Conservation (phyloP, 1,140 invertebrate species). For the Drosophila ogumai region DNA sequence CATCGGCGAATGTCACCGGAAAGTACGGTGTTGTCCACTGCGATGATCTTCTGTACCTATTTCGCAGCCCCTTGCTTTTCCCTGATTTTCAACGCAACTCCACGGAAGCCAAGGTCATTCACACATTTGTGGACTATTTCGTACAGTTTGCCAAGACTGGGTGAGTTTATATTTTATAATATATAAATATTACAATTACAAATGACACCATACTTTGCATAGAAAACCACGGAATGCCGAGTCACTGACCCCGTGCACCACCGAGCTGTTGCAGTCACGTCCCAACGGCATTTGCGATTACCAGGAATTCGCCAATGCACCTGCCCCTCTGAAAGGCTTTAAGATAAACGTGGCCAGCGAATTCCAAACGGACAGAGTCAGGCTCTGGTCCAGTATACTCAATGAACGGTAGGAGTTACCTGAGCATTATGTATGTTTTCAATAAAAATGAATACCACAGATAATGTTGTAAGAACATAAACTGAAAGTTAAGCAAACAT, state of each 20-base stretch:
- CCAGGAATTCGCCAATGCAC: conserved; percentile 63
- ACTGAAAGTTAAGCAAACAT: not conserved
- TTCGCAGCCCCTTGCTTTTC: conserved; percentile 74
- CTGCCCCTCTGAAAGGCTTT: conserved; percentile 12
- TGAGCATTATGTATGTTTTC: not conserved
- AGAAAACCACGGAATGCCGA: conserved; percentile 54
- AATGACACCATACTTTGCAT: not conserved
- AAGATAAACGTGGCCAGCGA: conserved; percentile 33
- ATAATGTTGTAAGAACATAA: not conserved
- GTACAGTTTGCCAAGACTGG: conserved; percentile 74
- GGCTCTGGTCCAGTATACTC: conserved; percentile 63
- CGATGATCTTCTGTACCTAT: conserved; percentile 81
- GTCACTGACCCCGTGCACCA: conserved; percentile 41
- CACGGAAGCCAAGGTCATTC: conserved; percentile 56
- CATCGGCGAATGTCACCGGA: conserved; percentile 35
- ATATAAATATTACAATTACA: not conserved
- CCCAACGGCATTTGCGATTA: conserved; percentile 73
- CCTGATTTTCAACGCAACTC: conserved; percentile 66
- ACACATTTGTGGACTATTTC: conserved; percentile 62
- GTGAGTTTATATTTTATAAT: conserved; percentile 25
- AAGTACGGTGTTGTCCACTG: conserved; percentile 80
- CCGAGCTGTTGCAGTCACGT: conserved; percentile 39
- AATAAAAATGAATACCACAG: no score
- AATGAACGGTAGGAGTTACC: conserved; percentile 7
- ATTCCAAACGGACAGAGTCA: conserved; percentile 45